Evolutionary conservation across 2,113 vertebrate species (phyloP).

Genomic region (Campylomormyrus tamandua): DNA sequence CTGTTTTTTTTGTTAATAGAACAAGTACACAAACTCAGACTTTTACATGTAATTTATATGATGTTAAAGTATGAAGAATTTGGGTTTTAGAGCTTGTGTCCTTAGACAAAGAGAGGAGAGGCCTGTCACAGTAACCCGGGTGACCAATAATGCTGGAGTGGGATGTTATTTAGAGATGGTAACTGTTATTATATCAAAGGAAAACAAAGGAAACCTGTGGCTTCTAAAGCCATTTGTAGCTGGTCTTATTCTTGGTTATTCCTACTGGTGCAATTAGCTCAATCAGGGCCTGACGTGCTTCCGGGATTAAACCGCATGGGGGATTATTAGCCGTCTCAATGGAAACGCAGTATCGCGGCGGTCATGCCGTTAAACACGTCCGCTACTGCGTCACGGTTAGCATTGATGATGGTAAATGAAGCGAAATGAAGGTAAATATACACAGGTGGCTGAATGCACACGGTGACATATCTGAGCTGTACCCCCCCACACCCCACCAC

Average conservation of each 20-base stretch:
- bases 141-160: background rate
- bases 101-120: background rate
- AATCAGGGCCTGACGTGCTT: background rate
- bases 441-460: background rate
- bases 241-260: background rate
- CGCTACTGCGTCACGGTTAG: background rate
- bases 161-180: background rate
- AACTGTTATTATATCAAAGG: background rate
- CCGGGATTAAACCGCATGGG: background rate
- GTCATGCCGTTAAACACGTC: background rate
- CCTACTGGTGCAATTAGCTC: background rate
- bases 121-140: background rate
- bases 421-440: background rate
- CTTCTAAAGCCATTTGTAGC: background rate
- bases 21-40: background rate
- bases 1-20: background rate
- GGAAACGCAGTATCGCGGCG: background rate
- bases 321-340: background rate
- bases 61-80: background rate
- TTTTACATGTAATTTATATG: background rate
- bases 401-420: background rate
- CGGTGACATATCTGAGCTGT: conserved; percentile 1
- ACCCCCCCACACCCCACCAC: background rate
- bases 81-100: background rate
- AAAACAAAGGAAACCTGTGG: background rate